A percentile compares a stretch with the other conserved stretches of the same genome.
Evolutionary conservation across 2,888 invertebrate species (phyloP).

Genomic region (Habrosyne pyritoides): DNA sequence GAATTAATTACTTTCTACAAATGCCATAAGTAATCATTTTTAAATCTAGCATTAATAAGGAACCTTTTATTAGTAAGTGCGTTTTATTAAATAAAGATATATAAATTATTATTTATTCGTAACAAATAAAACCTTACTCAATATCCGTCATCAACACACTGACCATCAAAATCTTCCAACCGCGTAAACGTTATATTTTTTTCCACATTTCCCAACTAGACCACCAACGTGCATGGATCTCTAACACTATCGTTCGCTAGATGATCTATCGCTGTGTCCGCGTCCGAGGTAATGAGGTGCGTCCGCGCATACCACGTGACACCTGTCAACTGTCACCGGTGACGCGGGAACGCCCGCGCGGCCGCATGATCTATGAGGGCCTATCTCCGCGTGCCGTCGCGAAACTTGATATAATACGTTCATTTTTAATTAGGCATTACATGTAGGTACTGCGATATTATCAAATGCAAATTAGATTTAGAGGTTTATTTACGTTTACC

Average conservation of each 20-base stretch:
- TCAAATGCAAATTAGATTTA: conserved; percentile 20
- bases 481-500: conserved; percentile 4
- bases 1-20: conserved; percentile 4
- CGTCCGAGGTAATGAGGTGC: neutral
- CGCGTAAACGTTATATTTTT: conserved; percentile 64
- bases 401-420: conserved; percentile 68
- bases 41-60: too few relatives aligned
- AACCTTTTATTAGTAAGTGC: too few relatives aligned
- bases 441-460: conserved; percentile 22
- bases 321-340: conserved; percentile 75
- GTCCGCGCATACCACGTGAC: conserved; percentile 57
- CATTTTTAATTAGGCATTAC: conserved; percentile 60
- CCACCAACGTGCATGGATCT: conserved; percentile 70
- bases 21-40: neutral
- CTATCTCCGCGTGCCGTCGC: conserved; percentile 55
- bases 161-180: conserved; percentile 53
- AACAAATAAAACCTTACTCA: neutral
- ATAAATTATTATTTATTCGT: neutral
- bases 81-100: too few relatives aligned
- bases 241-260: conserved; percentile 64
- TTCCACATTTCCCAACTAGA: conserved; percentile 54
- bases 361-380: conserved; percentile 61
- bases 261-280: conserved; percentile 72
- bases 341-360: conserved; percentile 74
- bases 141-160: conserved; percentile 27